Percentiles rank a stretch among this genome's conserved stretches.
phyloP scores from a whole-genome alignment of 2,797 vertebrate genomes.

The Lithobates sylvaticus region DNA sequence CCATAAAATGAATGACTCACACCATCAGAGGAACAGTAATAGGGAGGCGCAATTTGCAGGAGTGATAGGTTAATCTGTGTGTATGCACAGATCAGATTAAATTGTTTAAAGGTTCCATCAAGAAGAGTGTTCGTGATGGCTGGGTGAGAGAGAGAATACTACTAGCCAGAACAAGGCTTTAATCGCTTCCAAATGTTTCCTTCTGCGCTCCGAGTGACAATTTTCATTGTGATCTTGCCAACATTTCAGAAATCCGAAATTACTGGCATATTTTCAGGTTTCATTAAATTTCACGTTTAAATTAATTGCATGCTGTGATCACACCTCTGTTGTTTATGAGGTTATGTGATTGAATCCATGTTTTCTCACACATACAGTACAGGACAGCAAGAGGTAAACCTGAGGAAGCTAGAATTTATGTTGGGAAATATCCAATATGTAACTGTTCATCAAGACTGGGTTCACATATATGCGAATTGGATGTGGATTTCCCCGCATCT shows the following conservation, averaged over 20 bases:
- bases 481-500: too few relatives aligned
- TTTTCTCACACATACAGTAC: slow-evolving; percentile 18
- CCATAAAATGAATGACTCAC: slow-evolving; percentile 58
- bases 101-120: slow-evolving; percentile 53
- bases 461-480: too few relatives aligned
- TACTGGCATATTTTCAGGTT: slow-evolving; percentile 55
- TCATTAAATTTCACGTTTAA: slow-evolving; percentile 53
- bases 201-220: slow-evolving; percentile 51
- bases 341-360: slow-evolving; percentile 57
- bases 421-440: not conserved
- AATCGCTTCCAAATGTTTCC: slow-evolving; percentile 60
- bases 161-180: slow-evolving; percentile 55
- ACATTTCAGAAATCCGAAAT: slow-evolving; percentile 30
- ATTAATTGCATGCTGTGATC: slow-evolving; percentile 55
- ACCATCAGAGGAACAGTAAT: slow-evolving; percentile 20
- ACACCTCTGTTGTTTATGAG: slow-evolving; percentile 52
- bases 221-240: slow-evolving; percentile 58
- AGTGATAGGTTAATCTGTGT: slow-evolving; percentile 58
- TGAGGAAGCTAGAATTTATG: not conserved
- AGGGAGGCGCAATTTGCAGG: slow-evolving; percentile 56
- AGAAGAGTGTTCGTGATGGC: slow-evolving; percentile 50
- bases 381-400: slow-evolving; percentile 12
- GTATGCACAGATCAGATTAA: slow-evolving; percentile 60
- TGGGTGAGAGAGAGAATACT: slow-evolving; percentile 12
- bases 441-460: not conserved